Conservation (phyloP, 2,797 vertebrate species). For the Adrianichthys oophorus region DNA sequence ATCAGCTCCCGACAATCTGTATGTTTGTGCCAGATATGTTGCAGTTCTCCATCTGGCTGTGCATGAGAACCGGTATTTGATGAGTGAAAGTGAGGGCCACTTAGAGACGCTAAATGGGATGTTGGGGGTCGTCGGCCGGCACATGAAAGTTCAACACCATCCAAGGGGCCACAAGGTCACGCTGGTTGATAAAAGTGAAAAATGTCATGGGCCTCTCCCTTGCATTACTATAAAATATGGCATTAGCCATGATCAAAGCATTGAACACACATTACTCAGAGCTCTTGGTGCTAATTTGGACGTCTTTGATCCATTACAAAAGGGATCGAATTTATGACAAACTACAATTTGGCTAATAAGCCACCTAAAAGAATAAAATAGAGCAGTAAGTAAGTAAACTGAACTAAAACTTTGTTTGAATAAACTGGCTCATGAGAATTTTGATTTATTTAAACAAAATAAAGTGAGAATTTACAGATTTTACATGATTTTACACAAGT, state of each 20-base stretch:
- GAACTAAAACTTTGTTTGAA: background rate
- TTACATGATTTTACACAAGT: too few species aligned
- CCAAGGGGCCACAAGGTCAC: constrained; percentile 61
- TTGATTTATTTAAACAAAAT: background rate
- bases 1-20: constrained; percentile 63
- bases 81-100: constrained; percentile 76
- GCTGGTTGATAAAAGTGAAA: constrained; percentile 78
- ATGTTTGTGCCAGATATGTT: constrained; percentile 34
- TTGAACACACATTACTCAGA: constrained; percentile 38
- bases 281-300: constrained; percentile 66
- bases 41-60: constrained; percentile 14
- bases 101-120: constrained; percentile 73
- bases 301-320: constrained; percentile 66
- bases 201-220: constrained; percentile 67
- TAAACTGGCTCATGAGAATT: background rate
- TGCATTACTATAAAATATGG: constrained; percentile 69
- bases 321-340: constrained; percentile 75
- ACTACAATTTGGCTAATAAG: constrained; percentile 73
- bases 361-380: constrained; percentile 1
- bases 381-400: constrained; percentile 1
- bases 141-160: constrained; percentile 73
- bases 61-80: constrained; percentile 59
- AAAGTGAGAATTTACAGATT: background rate
- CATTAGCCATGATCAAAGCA: constrained; percentile 69
- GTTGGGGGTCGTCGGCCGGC: constrained; percentile 61